A percentile compares a stretch with the other conserved stretches of the same genome.
These are phyloP conservation scores for Narcine bancroftii DNA, from an alignment of 2,113 vertebrate genomes.

Conservation along the genomic window DNA sequence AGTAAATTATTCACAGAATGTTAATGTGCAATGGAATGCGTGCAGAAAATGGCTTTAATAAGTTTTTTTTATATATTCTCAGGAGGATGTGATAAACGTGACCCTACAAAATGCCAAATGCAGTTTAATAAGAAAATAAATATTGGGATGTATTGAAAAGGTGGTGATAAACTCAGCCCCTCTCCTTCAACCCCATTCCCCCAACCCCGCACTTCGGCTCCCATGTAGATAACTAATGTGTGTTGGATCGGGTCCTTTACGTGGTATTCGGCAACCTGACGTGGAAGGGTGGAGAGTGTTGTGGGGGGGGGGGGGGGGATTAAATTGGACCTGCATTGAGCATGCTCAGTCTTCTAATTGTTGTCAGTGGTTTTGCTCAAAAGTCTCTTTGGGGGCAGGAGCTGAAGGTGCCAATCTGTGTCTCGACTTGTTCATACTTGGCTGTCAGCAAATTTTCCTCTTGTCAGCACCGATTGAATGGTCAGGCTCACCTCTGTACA, in stretches of 20 bases:
- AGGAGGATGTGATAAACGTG: background rate
- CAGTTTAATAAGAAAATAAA: background rate
- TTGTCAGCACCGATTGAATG: slow-evolving; percentile 91
- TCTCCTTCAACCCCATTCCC: background rate
- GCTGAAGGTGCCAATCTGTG: slow-evolving; percentile 86
- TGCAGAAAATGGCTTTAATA: background rate
- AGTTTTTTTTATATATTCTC: background rate
- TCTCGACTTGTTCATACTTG: slow-evolving; percentile 80
- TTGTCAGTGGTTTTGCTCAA: slow-evolving; percentile 60
- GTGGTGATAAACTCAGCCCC: background rate
- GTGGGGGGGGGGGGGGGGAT: background rate
- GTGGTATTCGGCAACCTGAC: slow-evolving; percentile 53
- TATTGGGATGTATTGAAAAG: background rate
- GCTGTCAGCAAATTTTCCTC: slow-evolving; percentile 85
- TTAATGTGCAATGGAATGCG: slow-evolving; percentile 28
- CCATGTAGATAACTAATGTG: slow-evolving; percentile 65
- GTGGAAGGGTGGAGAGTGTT: slow-evolving; percentile 41
- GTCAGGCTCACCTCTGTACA: slow-evolving; percentile 74
- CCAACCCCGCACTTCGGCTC: background rate
- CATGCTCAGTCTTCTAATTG: slow-evolving; percentile 56
- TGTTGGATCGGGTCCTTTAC: slow-evolving; percentile 60
- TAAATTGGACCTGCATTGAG: slow-evolving; percentile 42
- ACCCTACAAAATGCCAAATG: background rate
- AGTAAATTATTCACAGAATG: slow-evolving; percentile 27
- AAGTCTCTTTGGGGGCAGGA: slow-evolving; percentile 60